A percentile compares a stretch with the other conserved stretches of the same genome.
These are phyloP conservation scores for Drosophila pachea DNA, from an alignment of 1,140 invertebrate genomes.

Conservation along the genomic window DNA sequence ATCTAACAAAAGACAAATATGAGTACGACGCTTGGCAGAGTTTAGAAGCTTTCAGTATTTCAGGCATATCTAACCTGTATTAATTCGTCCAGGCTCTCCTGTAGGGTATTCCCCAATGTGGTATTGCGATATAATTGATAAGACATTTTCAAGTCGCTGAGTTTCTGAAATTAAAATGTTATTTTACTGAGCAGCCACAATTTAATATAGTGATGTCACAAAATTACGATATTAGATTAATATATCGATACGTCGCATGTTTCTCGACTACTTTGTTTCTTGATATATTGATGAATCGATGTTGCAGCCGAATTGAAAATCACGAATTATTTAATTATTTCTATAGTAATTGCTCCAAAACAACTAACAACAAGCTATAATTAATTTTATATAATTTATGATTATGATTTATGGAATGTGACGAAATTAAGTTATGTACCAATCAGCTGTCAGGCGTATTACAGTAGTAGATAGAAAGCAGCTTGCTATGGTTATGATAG, in stretches of 20 bases:
- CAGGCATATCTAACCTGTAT: constrained; percentile 83
- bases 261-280: too few species aligned
- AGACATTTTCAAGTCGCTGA: constrained; percentile 82
- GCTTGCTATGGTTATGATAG: not conserved
- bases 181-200: constrained; percentile 16
- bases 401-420: too few species aligned
- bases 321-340: too few species aligned
- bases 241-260: constrained; percentile 1
- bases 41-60: not conserved
- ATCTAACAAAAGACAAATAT: not conserved
- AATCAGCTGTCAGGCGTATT: not conserved
- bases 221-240: not conserved
- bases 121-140: constrained; percentile 99
- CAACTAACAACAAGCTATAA: too few species aligned
- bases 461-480: not conserved
- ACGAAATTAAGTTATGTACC: not conserved
- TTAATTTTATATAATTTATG: too few species aligned
- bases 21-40: constrained; percentile 1
- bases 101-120: constrained; percentile 96
- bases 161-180: constrained; percentile 18
- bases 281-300: not conserved
- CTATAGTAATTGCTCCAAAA: too few species aligned
- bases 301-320: too few species aligned
- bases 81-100: constrained; percentile 96
- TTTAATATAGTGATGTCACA: constrained; percentile 11